These are phyloP conservation scores for Drosophila azteca DNA, from an alignment of 1,140 invertebrate species.

Conservation along the genomic window DNA sequence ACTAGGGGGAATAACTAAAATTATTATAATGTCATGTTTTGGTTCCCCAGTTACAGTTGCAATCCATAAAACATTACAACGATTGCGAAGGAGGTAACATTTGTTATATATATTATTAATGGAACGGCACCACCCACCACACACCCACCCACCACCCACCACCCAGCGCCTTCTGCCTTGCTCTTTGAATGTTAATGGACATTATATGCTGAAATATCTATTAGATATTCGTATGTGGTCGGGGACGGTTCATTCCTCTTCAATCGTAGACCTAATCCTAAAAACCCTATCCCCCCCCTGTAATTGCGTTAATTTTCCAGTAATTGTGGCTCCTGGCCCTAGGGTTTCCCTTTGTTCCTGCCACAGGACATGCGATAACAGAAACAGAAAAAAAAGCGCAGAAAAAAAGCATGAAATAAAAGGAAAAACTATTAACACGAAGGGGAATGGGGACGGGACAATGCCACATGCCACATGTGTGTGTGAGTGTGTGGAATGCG, in stretches of 20 bases:
- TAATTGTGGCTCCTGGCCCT: conserved; percentile 61
- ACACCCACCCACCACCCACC: too few relatives aligned
- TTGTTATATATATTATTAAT: conserved; percentile 31
- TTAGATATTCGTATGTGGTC: too few relatives aligned
- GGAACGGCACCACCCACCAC: too few relatives aligned
- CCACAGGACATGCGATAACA: conserved; percentile 61
- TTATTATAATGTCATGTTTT: conserved; percentile 50
- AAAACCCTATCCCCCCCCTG: too few relatives aligned
- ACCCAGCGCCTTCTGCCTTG: too few relatives aligned
- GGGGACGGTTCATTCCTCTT: background rate
- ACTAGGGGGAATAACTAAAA: background rate
- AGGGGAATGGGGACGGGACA: conserved; percentile 14
- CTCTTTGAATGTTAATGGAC: conserved; percentile 29
- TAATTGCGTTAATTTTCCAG: conserved; percentile 78
- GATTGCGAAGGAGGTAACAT: too few relatives aligned
- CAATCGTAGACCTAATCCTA: background rate
- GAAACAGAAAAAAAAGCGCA: conserved; percentile 29
- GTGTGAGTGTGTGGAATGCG: conserved; percentile 7
- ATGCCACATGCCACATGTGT: conserved; percentile 1
- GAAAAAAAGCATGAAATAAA: conserved; percentile 32
- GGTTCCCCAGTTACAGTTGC: conserved; percentile 20
- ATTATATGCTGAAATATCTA: conserved; percentile 26
- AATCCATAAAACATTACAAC: conserved; percentile 12
- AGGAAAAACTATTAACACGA: conserved; percentile 73
- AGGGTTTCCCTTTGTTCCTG: conserved; percentile 16